Base-by-base conservation (phyloP, 2,888 invertebrate genomes). In the Trichogramma dendrolimi region DNA sequence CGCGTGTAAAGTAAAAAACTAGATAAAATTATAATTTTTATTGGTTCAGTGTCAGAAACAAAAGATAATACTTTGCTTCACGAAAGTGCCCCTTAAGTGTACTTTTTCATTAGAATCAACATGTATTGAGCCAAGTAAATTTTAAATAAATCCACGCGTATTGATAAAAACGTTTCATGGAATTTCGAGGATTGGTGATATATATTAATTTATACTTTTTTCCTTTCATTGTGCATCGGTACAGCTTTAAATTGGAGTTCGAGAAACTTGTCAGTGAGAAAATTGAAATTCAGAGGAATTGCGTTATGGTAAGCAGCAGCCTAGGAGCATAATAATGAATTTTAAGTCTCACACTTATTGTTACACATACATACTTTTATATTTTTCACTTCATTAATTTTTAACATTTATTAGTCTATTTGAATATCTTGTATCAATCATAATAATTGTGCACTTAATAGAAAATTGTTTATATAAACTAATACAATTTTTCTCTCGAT, bases 261-360 rank as follows among this genome's bases (percentile, higher is more conserved):
- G 92, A 92, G 83, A 92, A 92, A 83, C 83, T 92, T 82, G 90
- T 88, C 78, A 87, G 87, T 81, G 92, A 92, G 84, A 92, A 92
- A 84, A 91, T 91, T 75, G 91, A 91, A 83, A 90, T 91, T 85
- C 91, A 91, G 81, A 85, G 92, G 82, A 90, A 91, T 84, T 92
- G 90, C 82, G 90, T 90, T 73, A 91, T 91, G 91, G 91, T 91
- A 82, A 87, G 71, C 71, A 71, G 68, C 63, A 27, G 27, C 27
- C 27, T 64, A 67, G 68, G 67, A 59, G 46, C 51, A 50, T 49
- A 54, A 52, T 59, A 50, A 62, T 27, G 27, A 27, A 27, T 27
- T 27, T 27, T 27, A 27, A 27, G 27, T 27, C 27, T 27, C 27
- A 27, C 27, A 27, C 27, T 27, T 27, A 27, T 27, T 27, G 61